These are phyloP conservation scores for Picus viridis DNA, from an alignment of 2,797 vertebrate species.

Conservation along the genomic window DNA sequence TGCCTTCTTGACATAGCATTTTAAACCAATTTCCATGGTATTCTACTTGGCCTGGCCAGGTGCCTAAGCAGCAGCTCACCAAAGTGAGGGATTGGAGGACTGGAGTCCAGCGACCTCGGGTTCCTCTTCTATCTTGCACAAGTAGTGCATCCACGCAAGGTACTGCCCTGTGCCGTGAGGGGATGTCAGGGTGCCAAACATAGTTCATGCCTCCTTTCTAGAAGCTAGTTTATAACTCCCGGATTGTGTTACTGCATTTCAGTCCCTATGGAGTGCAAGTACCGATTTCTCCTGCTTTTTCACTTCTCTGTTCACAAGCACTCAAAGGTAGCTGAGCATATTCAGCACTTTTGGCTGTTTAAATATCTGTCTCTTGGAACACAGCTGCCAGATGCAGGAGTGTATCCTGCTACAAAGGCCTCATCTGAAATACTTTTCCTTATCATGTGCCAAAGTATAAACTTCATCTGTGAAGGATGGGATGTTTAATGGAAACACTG, in stretches of 20 bases:
- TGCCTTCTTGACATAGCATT: neutral
- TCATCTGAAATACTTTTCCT: constrained; percentile 44
- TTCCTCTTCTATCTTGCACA: neutral
- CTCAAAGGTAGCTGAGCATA: neutral
- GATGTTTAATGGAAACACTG: constrained; percentile 61
- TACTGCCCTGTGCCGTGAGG: neutral
- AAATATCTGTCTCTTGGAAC: constrained; percentile 14
- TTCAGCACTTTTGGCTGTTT: constrained; percentile 15
- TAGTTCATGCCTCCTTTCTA: neutral
- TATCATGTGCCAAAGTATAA: constrained; percentile 55
- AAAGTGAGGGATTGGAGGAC: neutral
- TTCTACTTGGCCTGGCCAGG: neutral
- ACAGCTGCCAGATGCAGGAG: constrained; percentile 10
- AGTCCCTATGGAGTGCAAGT: neutral
- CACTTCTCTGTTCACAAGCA: neutral
- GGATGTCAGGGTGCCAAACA: neutral
- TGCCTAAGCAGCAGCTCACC: neutral
- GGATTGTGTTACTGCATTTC: neutral
- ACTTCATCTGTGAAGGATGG: constrained; percentile 54
- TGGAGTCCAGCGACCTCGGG: neutral
- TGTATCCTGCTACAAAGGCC: constrained; percentile 27
- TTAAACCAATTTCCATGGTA: neutral
- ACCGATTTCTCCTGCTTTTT: neutral
- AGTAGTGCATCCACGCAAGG: fast-evolving
- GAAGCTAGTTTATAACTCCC: neutral